phyloP scores from a whole-genome alignment of 2,888 invertebrate genomes.

The Melieria picta region DNA sequence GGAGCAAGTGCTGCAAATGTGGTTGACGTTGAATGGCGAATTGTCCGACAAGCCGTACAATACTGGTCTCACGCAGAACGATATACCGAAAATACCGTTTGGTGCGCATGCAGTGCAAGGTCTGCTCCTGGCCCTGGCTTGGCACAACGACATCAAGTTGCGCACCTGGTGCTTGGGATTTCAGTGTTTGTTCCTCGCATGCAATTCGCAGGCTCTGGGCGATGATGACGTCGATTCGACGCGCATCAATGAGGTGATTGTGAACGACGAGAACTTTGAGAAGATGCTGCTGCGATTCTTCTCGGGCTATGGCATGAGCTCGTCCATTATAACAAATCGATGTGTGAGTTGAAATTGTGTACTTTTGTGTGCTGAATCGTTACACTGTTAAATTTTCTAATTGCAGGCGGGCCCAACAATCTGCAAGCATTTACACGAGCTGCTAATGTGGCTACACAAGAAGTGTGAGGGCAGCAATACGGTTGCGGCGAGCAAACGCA shows the following conservation, averaged over 20 bases:
- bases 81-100: conserved; percentile 73
- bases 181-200: conserved; percentile 76
- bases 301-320: conserved; percentile 71
- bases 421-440: conserved; percentile 77
- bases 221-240: conserved; percentile 56
- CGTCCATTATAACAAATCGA: conserved; percentile 62
- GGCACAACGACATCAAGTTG: conserved; percentile 75
- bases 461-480: conserved; percentile 72
- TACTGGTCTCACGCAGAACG: conserved; percentile 70
- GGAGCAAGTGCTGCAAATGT: conserved; percentile 85
- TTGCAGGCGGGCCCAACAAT: conserved; percentile 79
- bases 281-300: conserved; percentile 73
- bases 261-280: conserved; percentile 73
- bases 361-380: background rate
- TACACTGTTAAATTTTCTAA: background rate
- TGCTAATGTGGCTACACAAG: conserved; percentile 75
- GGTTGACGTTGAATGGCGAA: conserved; percentile 84
- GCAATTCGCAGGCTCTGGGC: conserved; percentile 70
- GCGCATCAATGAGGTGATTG: conserved; percentile 70
- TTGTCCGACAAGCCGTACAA: conserved; percentile 64
- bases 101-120: conserved; percentile 74
- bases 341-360: conserved; percentile 55
- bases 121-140: conserved; percentile 74
- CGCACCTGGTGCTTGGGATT: conserved; percentile 81
- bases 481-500: conserved; percentile 68